Evolutionary conservation across 2,888 invertebrate species (phyloP).

Genomic region (Agriotes lineatus): DNA sequence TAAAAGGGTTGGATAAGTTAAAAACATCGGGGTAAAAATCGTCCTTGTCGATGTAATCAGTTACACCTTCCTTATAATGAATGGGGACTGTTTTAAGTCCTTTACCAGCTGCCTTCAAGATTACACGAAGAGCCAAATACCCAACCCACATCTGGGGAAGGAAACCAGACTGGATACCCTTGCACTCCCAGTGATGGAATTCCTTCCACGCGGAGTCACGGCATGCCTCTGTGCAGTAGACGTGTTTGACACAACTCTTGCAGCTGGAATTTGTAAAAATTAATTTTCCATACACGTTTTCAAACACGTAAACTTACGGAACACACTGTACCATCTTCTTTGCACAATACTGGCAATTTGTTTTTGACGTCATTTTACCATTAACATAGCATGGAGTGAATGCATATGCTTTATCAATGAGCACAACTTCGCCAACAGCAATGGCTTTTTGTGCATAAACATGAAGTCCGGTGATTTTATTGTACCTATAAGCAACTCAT

Average conservation of each 20-base stretch:
- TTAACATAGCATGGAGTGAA: constrained; percentile 71
- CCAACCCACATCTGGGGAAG: neutral
- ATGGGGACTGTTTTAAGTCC: neutral
- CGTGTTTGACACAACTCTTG: constrained; percentile 72
- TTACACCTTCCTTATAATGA: neutral
- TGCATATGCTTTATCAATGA: constrained; percentile 84
- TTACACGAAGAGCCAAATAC: constrained; percentile 29
- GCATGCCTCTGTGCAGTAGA: constrained; percentile 79
- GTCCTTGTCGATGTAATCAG: constrained; percentile 37
- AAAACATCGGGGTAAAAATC: constrained; percentile 73
- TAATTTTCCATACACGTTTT: no score
- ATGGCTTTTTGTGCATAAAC: constrained; percentile 73
- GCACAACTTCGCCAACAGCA: constrained; percentile 78
- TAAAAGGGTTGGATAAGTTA: no score
- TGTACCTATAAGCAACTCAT: constrained; percentile 63
- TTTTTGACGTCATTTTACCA: neutral
- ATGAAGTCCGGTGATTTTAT: constrained; percentile 73
- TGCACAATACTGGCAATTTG: neutral
- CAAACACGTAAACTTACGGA: neutral
- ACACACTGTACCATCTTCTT: neutral
- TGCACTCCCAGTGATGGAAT: constrained; percentile 82
- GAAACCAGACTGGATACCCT: constrained; percentile 68
- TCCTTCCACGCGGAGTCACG: constrained; percentile 67
- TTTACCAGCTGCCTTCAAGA: neutral
- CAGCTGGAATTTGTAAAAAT: no score